phyloP scores from a whole-genome alignment of 2,888 invertebrate species.

The Minunthozetes semirufus region DNA sequence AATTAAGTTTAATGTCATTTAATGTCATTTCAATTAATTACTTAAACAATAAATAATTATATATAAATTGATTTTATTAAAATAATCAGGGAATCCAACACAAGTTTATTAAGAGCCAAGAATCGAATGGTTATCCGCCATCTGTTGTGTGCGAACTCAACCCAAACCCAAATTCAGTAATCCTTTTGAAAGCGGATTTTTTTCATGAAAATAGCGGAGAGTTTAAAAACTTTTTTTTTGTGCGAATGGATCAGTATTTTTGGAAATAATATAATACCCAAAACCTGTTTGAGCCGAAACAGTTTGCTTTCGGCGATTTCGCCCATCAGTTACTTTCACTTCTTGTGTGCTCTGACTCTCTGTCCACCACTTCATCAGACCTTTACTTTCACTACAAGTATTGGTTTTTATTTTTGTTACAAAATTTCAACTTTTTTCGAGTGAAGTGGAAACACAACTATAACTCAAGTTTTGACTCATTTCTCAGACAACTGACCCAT shows the following conservation, averaged over 20 bases:
- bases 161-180: background rate
- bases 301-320: slow-evolving; percentile 1
- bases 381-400: background rate
- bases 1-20: background rate
- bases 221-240: background rate
- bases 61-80: too few relatives aligned
- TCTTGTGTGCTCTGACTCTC: background rate
- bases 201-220: background rate
- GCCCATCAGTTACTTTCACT: slow-evolving; percentile 1
- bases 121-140: background rate
- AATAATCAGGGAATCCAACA: too few relatives aligned
- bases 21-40: background rate
- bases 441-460: too few relatives aligned
- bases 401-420: background rate
- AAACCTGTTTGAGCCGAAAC: background rate
- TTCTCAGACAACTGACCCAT: background rate
- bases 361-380: slow-evolving; percentile 6
- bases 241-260: background rate
- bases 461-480: background rate
- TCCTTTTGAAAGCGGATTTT: background rate
- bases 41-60: background rate
- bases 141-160: background rate
- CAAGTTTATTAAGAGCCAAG: too few relatives aligned
- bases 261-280: background rate
- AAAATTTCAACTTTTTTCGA: too few relatives aligned